phyloP scores from a whole-genome alignment of 2,797 vertebrate genomes.

The Dendrocincla tyrannina region DNA sequence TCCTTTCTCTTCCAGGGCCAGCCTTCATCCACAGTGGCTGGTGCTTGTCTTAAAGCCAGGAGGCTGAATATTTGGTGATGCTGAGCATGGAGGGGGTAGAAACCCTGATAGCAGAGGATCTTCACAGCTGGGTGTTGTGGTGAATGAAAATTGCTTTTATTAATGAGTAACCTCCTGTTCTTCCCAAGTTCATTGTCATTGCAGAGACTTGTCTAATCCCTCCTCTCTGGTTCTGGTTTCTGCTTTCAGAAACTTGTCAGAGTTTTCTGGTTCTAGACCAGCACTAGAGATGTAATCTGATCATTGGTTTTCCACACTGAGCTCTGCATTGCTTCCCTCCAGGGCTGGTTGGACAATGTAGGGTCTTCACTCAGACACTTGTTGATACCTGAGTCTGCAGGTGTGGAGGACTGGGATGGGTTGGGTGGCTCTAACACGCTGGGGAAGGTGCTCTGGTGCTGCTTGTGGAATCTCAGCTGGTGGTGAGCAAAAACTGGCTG shows the following conservation, averaged over 20 bases:
- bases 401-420: neutral
- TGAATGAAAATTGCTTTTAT: neutral
- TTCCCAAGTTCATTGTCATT: neutral
- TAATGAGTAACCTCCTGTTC: neutral
- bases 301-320: neutral
- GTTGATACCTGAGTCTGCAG: neutral
- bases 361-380: neutral
- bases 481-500: neutral
- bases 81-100: neutral
- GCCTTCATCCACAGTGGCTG: neutral
- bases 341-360: rapidly evolving
- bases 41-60: neutral
- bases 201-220: neutral
- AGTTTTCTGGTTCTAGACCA: neutral
- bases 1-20: neutral
- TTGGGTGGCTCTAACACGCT: neutral
- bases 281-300: neutral
- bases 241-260: neutral
- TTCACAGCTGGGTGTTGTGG: neutral
- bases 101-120: neutral
- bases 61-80: neutral
- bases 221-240: neutral
- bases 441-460: neutral
- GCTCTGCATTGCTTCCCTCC: neutral
- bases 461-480: neutral